Base-by-base conservation (phyloP, 2,797 vertebrate genomes). In the Astyanax mexicanus region DNA sequence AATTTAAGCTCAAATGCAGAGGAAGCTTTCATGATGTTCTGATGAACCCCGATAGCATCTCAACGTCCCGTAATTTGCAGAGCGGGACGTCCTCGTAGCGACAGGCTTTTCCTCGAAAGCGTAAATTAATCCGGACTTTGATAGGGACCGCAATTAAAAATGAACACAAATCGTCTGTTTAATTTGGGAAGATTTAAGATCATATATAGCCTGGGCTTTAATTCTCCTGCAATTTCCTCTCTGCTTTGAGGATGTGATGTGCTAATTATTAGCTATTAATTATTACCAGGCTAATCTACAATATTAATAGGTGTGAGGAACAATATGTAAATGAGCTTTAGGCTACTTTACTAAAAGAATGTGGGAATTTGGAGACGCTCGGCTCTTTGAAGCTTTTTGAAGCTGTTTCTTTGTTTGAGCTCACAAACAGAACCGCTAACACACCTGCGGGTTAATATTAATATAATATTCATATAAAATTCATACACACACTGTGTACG, bases 241-340 rank as follows among this genome's bases (percentile, higher is more conserved):
- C 45, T 15, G 62, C 23, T 67, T 69, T 79, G 54, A 54, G 52
- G 54, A 79, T 72, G 77, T 61, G 19, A 72, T 77, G 44, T 66
- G 15, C 40, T 78, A 82, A 83, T 77, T 83, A 84, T 38, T 74
- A 74, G 70, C 72, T 69, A 73, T 69, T 81, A 49, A 42, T 75
- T 77, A 42, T 70, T 74, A 72, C 25, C 15, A 57, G 42, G 2
- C 19, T 40, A 3, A 37, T 62, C 51, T 51, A 80, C 78, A 80
- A 66, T 81, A 80, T 81, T 64, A 62, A 79, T 77, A 25, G 55
- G 70, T 42, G 40, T n/a, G 52, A 9, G 71, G 21, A 75, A 80
- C 62, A 72, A 79, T 85, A 83, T 77, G 70, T 32, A 79, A 81
- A 79, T 60, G 9, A 67, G 61, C 35, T 23, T 19, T n/a, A 27